Conservation (phyloP, 2,113 vertebrate genomes). For the Aphyosemion australe region DNA sequence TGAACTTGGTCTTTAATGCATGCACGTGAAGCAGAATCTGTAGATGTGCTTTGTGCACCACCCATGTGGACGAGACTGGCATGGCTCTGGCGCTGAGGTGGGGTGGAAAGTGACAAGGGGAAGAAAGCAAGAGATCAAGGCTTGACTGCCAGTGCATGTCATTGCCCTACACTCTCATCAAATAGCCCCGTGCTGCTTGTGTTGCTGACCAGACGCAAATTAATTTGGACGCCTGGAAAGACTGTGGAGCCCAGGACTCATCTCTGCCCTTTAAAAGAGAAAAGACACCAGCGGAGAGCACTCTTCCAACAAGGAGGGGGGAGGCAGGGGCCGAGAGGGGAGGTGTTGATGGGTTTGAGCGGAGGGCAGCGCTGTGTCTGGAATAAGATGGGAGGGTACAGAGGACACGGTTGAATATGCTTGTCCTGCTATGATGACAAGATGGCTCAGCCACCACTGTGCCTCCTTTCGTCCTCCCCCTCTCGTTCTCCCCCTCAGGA, state of each 20-base stretch:
- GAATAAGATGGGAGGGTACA: slow-evolving; percentile 78
- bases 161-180: slow-evolving; percentile 73
- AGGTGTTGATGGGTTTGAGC: slow-evolving; percentile 65
- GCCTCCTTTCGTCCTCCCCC: slow-evolving; percentile 52
- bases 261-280: slow-evolving; percentile 73
- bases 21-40: slow-evolving; percentile 27
- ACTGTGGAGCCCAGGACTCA: slow-evolving; percentile 63
- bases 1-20: neutral
- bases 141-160: slow-evolving; percentile 72
- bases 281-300: slow-evolving; percentile 70
- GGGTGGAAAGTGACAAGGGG: slow-evolving; percentile 64
- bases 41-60: slow-evolving; percentile 47
- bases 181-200: slow-evolving; percentile 69
- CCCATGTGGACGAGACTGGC: slow-evolving; percentile 60
- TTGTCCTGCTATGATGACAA: slow-evolving; percentile 81
- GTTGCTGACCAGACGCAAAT: slow-evolving; percentile 75
- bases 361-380: slow-evolving; percentile 68
- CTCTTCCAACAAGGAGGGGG: slow-evolving; percentile 53
- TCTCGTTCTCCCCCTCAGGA: slow-evolving; percentile 51
- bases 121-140: slow-evolving; percentile 72
- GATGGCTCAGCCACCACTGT: slow-evolving; percentile 74
- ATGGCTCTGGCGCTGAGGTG: slow-evolving; percentile 61
- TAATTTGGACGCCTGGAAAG: slow-evolving; percentile 78
- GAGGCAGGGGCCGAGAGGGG: slow-evolving; percentile 35
- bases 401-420: slow-evolving; percentile 78